Evolutionary conservation across 2,888 invertebrate genomes (phyloP).

Genomic region (Hanleya hanleyi): DNA sequence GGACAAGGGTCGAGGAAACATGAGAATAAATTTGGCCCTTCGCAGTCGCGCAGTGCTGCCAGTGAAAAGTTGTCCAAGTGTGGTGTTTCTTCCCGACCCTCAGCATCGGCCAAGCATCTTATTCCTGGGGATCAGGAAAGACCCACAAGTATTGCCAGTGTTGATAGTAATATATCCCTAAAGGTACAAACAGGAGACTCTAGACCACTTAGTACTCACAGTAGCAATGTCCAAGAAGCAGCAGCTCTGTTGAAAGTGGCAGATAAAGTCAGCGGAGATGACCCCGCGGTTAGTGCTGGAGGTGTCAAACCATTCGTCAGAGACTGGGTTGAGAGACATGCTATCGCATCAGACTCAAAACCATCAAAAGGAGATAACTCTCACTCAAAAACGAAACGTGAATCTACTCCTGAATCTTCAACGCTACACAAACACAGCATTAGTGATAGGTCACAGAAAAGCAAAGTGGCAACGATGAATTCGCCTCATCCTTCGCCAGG

Average conservation of each 20-base stretch:
- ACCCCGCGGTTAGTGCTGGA: background rate
- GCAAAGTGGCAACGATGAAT: background rate
- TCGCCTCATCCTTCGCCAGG: constrained; percentile 49
- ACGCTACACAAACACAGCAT: background rate
- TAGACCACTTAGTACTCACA: constrained; percentile 51
- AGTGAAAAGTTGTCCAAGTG: background rate
- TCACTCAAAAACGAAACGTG: background rate
- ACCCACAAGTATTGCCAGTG: constrained; percentile 57
- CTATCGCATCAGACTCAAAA: background rate
- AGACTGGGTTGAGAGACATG: constrained; percentile 69
- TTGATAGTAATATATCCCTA: constrained; percentile 54
- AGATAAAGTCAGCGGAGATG: constrained; percentile 33
- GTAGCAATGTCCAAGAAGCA: constrained; percentile 39
- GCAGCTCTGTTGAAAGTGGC: constrained; percentile 43
- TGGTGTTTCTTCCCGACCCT: background rate
- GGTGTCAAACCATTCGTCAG: constrained; percentile 63
- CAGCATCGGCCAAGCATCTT: background rate
- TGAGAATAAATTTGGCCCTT: constrained; percentile 16
- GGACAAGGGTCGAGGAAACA: constrained; percentile 35
- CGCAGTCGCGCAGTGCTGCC: background rate
- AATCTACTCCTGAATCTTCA: background rate
- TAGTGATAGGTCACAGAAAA: constrained; percentile 27
- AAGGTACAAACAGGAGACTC: constrained; percentile 55
- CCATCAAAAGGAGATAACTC: constrained; percentile 18
- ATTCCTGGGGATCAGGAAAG: constrained; percentile 26